Conservation (phyloP, 1,140 invertebrate genomes). For the Matsumurasca onukii region DNA sequence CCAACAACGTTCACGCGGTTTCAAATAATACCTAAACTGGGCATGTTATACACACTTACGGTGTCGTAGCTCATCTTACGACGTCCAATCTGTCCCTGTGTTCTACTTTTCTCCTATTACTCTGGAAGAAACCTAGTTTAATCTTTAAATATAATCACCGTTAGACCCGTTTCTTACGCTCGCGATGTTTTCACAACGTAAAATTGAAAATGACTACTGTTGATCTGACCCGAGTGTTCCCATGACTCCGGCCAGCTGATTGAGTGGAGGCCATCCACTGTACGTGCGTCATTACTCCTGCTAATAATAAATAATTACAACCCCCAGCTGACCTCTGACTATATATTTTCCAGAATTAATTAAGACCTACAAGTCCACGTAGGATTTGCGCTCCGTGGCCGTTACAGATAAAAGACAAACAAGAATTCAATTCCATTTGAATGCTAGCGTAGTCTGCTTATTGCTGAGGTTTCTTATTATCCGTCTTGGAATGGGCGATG, state of each 20-base stretch:
- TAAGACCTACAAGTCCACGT: constrained; percentile 24
- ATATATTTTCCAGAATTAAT: constrained; percentile 22
- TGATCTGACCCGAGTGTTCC: not conserved
- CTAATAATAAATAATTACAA: constrained; percentile 26
- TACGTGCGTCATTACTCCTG: constrained; percentile 11
- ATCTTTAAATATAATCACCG: no score
- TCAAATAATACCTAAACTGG: no score
- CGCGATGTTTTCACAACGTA: no score
- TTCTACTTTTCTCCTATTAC: no score
- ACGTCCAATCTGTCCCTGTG: no score
- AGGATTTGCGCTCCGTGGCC: not conserved
- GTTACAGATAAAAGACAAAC: constrained; percentile 17
- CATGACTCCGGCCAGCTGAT: not conserved
- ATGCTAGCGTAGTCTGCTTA: constrained; percentile 16
- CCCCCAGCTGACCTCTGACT: constrained; percentile 1
- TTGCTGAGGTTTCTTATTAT: constrained; percentile 24
- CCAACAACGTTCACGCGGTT: no score
- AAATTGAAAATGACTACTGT: no score
- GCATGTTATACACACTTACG: no score
- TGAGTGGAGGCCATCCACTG: not conserved
- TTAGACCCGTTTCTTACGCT: no score
- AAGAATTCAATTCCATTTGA: constrained; percentile 26
- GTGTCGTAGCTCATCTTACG: no score
- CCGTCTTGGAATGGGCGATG: not conserved
- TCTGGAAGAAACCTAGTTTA: no score